Evolutionary conservation across 2,888 invertebrate species (phyloP).

Genomic region (Auanema freiburgensis): DNA sequence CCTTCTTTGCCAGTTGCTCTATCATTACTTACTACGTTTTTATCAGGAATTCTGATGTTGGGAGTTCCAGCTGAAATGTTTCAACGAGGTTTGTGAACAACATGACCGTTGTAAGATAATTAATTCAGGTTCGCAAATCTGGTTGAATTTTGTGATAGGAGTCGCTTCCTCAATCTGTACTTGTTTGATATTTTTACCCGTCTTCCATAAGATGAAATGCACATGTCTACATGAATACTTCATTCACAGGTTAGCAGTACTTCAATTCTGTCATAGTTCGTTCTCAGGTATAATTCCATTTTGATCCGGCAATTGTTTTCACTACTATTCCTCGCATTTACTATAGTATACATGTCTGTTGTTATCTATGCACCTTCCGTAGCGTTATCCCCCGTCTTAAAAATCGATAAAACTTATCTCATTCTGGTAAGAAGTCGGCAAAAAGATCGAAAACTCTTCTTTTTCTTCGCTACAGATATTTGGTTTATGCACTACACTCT

Average conservation of each 20-base stretch:
- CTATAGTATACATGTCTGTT: conserved; percentile 51
- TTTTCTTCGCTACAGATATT: conserved; percentile 37
- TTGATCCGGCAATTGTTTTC: conserved; percentile 49
- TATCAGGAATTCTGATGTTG: conserved; percentile 58
- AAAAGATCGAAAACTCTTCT: neutral
- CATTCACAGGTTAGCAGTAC: conserved; percentile 40
- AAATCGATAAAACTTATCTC: conserved; percentile 42
- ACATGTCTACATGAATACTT: conserved; percentile 58
- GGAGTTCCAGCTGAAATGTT: conserved; percentile 58
- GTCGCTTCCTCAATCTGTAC: conserved; percentile 47
- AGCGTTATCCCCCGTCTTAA: conserved; percentile 48
- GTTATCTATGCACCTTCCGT: conserved; percentile 57
- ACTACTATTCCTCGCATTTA: conserved; percentile 46
- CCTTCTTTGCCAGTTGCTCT: conserved; percentile 52
- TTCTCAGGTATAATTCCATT: conserved; percentile 47
- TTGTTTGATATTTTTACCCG: conserved; percentile 50
- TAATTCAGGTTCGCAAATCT: conserved; percentile 46
- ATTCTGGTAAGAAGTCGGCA: conserved; percentile 31
- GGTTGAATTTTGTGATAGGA: conserved; percentile 55
- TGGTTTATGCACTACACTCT: conserved; percentile 49
- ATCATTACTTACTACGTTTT: conserved; percentile 52
- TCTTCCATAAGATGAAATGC: conserved; percentile 57
- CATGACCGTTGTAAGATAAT: neutral
- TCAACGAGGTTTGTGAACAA: conserved; percentile 37
- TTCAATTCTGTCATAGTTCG: too few relatives aligned